Conservation (phyloP, 2,888 invertebrate genomes). For the Mythimna impura region DNA sequence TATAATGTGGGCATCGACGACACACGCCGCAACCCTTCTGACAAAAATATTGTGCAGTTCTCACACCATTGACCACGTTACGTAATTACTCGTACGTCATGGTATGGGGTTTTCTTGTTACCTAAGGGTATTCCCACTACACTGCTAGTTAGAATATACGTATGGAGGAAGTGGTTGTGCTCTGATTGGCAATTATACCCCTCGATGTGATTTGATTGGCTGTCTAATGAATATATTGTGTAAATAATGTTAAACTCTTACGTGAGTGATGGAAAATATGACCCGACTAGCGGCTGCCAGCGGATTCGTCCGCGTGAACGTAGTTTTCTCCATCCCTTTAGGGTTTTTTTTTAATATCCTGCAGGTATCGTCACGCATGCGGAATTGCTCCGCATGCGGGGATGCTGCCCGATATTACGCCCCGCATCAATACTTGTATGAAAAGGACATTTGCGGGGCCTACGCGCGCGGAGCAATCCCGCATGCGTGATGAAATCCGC, state of each 20-base stretch:
- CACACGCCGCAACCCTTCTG: neutral
- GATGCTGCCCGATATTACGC: too few relatives aligned
- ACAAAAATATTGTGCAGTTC: neutral
- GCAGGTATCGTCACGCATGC: too few relatives aligned
- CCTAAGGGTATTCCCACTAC: neutral
- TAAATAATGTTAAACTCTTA: neutral
- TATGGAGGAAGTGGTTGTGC: slow-evolving; percentile 5
- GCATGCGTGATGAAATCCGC: too few relatives aligned
- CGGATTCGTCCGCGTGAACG: too few relatives aligned
- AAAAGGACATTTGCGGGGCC: too few relatives aligned
- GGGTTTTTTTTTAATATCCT: too few relatives aligned
- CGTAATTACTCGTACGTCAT: neutral
- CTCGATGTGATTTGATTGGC: slow-evolving; percentile 8
- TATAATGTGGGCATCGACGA: neutral
- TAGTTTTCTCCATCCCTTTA: too few relatives aligned
- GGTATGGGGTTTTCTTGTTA: neutral
- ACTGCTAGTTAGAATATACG: neutral
- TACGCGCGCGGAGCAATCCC: too few relatives aligned
- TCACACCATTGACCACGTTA: neutral
- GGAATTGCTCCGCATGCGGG: too few relatives aligned
- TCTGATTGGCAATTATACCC: neutral
- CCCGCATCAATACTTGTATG: too few relatives aligned
- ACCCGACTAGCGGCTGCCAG: neutral
- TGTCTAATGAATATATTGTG: neutral
- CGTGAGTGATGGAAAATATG: neutral